Conservation (phyloP, 2,888 invertebrate genomes). For the Lasioglossum zephyrum region DNA sequence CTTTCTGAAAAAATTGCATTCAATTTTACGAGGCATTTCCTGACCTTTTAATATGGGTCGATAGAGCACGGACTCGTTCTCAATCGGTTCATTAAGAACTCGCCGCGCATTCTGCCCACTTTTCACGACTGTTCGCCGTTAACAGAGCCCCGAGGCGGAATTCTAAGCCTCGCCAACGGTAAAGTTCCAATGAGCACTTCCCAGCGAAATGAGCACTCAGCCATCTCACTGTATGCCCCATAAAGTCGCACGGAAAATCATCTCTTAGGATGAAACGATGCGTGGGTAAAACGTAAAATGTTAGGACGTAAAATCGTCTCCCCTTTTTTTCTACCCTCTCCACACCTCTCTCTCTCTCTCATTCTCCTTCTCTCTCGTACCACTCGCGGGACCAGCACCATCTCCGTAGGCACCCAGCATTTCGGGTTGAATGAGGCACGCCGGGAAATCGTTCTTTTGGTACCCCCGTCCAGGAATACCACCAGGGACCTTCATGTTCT, state of each 20-base stretch:
- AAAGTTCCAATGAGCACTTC: slow-evolving; percentile 64
- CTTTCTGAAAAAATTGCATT: background rate
- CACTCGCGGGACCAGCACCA: slow-evolving; percentile 22
- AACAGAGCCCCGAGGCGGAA: slow-evolving; percentile 21
- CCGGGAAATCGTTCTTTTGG: slow-evolving; percentile 52
- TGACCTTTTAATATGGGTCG: background rate
- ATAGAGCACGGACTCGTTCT: background rate
- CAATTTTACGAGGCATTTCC: background rate
- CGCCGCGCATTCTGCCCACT: background rate
- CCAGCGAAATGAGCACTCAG: slow-evolving; percentile 67
- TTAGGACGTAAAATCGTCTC: slow-evolving; percentile 67
- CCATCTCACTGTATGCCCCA: slow-evolving; percentile 68
- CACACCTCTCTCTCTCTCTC: background rate
- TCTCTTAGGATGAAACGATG: slow-evolving; percentile 74
- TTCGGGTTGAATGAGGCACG: slow-evolving; percentile 43
- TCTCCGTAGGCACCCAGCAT: slow-evolving; percentile 42
- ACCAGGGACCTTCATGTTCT: slow-evolving; percentile 51
- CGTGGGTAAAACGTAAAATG: slow-evolving; percentile 71
- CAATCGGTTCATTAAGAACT: slow-evolving; percentile 19
- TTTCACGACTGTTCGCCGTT: slow-evolving; percentile 3
- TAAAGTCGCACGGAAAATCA: slow-evolving; percentile 72
- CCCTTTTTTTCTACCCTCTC: slow-evolving; percentile 13
- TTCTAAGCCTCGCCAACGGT: slow-evolving; percentile 48
- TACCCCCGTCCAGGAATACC: slow-evolving; percentile 36
- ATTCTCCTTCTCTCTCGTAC: background rate